Evolutionary conservation across 2,113 vertebrate genomes (phyloP), one percentile per base, ranked within the genome.

Genomic region (Anseranas semipalmata): DNA sequence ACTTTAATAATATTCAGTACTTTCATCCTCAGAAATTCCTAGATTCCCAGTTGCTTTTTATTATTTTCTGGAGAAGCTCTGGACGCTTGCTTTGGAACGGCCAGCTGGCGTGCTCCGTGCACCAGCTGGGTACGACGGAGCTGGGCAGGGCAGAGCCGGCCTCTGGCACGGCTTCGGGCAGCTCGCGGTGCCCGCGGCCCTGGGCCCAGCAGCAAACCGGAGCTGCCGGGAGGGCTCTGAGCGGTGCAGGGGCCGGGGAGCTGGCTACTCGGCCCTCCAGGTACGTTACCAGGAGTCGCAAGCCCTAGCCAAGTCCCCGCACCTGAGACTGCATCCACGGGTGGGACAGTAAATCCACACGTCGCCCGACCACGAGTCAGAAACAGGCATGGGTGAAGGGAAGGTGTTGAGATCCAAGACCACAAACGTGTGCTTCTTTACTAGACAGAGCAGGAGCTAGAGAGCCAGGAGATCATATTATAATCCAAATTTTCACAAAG

Each of bases 1-100:
- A 33, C 28, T 65, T 62, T 5, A 2, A 1, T 28, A 7, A 11
- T 4, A 2, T 3, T 7, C 33, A 1, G 3, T n/a, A 33, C 66
- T 32, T 32, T 13, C 28, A 17, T 32, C 58, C 65, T 7, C 59
- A 58, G 67, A 18, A 2, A 41, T 62, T 24, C 18, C 1, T 4
- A 16, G 35, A 2, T 20, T 12, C 35, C 0, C 6, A 5, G 50
- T 33, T 60, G 48, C 20, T 37, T 7, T 43, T 27, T 52, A 7
- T 52, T 52, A 27, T 30, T 56, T 72, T 20, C 7, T 12, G 12
- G 46, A 67, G 67, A 6, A 18, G 56, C 73, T 66, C 55, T 39
- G 67, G 15, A 5, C 4, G 60, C 63, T 39, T 4, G 12, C 12
- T 77, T 5, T 8, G 63, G 48, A 15, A 1, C 8, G 22, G 52